These are phyloP conservation scores for Notechis scutatus DNA, from an alignment of 2,113 vertebrate genomes.

Conservation along the genomic window DNA sequence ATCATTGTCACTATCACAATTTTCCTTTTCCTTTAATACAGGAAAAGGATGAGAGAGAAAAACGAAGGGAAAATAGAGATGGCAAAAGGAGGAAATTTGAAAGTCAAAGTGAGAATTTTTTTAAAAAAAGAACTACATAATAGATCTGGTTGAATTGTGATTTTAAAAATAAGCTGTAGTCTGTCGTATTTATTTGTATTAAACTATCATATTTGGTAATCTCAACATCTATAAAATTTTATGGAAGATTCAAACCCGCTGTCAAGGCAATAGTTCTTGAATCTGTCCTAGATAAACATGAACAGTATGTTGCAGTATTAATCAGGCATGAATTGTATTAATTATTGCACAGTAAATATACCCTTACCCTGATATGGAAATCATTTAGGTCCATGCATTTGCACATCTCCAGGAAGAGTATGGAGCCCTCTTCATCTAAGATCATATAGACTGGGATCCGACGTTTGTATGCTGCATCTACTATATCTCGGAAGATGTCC, in stretches of 20 bases:
- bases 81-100: not conserved
- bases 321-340: not conserved
- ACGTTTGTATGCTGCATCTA: slow-evolving; percentile 82
- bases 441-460: slow-evolving; percentile 87
- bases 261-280: not conserved
- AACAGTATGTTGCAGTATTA: not conserved
- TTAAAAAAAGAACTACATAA: not conserved
- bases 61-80: not conserved
- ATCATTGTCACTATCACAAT: not conserved
- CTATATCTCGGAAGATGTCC: slow-evolving; percentile 89
- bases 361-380: slow-evolving; percentile 79
- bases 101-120: not conserved
- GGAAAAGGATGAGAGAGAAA: not conserved
- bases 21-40: not conserved
- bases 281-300: not conserved
- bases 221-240: not conserved
- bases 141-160: not conserved
- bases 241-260: not conserved
- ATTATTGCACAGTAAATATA: not conserved
- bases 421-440: slow-evolving; percentile 75
- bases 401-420: slow-evolving; percentile 91
- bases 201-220: not conserved
- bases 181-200: not conserved
- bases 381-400: slow-evolving; percentile 74
- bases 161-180: not conserved